These are phyloP conservation scores for Andrena bucephala DNA, from an alignment of 2,888 invertebrate species.

Conservation along the genomic window DNA sequence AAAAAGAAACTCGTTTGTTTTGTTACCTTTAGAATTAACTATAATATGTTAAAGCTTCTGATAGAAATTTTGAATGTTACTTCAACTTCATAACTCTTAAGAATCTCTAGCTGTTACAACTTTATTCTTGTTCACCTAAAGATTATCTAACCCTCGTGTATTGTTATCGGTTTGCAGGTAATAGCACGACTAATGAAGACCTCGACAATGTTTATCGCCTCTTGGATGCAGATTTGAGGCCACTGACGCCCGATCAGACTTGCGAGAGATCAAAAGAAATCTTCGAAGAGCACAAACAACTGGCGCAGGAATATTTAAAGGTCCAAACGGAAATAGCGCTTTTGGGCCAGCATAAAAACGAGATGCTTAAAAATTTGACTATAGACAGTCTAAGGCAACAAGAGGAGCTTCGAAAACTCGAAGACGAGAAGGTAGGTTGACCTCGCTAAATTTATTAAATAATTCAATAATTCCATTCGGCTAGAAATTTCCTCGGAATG, in stretches of 20 bases:
- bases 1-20: background rate
- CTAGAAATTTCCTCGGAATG: too few species aligned
- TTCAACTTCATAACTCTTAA: too few species aligned
- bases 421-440: constrained; percentile 89
- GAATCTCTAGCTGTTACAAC: background rate
- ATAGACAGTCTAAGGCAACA: constrained; percentile 87
- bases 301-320: constrained; percentile 95
- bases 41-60: background rate
- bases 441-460: background rate
- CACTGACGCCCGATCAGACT: constrained; percentile 93
- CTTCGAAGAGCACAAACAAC: constrained; percentile 94
- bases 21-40: background rate
- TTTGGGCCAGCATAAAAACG: constrained; percentile 91
- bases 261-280: constrained; percentile 92
- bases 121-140: background rate
- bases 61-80: too few species aligned
- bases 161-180: constrained; percentile 68
- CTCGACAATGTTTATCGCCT: constrained; percentile 91
- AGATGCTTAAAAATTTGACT: constrained; percentile 87
- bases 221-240: constrained; percentile 93
- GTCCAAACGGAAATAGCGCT: constrained; percentile 95
- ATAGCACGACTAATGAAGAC: constrained; percentile 77
- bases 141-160: background rate
- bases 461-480: too few species aligned
- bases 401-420: constrained; percentile 89